A percentile compares a stretch with the other conserved stretches of the same genome.
Evolutionary conservation across 2,113 vertebrate genomes (phyloP).

Genomic region (Anguilla japonica): DNA sequence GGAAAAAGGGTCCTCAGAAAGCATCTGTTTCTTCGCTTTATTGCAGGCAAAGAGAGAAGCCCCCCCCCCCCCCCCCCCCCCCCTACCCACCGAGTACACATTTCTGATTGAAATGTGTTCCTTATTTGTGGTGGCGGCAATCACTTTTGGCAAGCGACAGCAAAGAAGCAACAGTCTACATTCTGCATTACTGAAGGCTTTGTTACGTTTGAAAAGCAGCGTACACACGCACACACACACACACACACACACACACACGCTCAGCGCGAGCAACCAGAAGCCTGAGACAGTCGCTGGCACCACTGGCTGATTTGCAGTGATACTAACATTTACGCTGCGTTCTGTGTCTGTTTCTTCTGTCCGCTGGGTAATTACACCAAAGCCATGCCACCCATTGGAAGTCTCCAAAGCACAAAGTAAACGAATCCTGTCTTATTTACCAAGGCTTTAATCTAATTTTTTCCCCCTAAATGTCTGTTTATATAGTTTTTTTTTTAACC

Average conservation of each 20-base stretch:
- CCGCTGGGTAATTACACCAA: background rate
- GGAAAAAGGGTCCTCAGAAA: background rate
- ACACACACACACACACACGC: background rate
- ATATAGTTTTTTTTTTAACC: background rate
- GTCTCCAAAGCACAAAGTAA: background rate
- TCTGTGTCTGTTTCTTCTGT: slow-evolving; percentile 9
- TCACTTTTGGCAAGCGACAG: slow-evolving; percentile 3
- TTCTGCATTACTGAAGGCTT: slow-evolving; percentile 5
- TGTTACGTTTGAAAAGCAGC: background rate
- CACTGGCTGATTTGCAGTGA: slow-evolving; percentile 1
- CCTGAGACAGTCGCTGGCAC: background rate
- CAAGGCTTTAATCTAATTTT: background rate
- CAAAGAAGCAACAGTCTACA: slow-evolving; percentile 19
- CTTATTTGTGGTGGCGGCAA: slow-evolving; percentile 16
- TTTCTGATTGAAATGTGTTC: slow-evolving; percentile 17
- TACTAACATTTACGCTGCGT: background rate
- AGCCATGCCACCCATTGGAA: background rate
- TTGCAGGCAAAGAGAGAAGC: background rate
- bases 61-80: background rate
- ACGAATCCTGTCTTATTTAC: background rate
- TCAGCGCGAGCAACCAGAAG: background rate
- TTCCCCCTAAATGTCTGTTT: background rate
- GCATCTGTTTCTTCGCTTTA: background rate
- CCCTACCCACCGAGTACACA: background rate
- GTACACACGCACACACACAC: background rate